These are phyloP conservation scores for Drosophila nasuta DNA, from an alignment of 1,140 invertebrate genomes.

Conservation along the genomic window DNA sequence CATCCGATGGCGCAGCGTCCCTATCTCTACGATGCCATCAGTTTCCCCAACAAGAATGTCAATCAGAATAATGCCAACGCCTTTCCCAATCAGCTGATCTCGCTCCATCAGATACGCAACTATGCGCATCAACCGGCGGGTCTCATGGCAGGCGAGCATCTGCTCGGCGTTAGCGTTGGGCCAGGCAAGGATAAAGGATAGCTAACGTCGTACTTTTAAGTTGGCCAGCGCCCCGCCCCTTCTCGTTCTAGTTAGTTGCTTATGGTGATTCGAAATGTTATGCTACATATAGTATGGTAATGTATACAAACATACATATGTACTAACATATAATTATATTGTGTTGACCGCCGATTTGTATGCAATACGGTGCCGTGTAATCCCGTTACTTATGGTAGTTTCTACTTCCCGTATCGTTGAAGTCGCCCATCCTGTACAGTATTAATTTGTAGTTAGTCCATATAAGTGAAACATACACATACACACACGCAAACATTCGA, in stretches of 20 bases:
- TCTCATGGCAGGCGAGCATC: conserved; percentile 83
- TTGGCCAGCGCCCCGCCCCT: conserved; percentile 25
- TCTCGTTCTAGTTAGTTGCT: conserved; percentile 19
- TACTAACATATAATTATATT: conserved; percentile 23
- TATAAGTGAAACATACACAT: conserved; percentile 23
- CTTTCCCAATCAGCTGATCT: conserved; percentile 97
- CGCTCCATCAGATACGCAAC: conserved; percentile 97
- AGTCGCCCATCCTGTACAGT: conserved; percentile 75
- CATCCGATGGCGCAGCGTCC: conserved; percentile 90
- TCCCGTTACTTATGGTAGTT: conserved; percentile 23
- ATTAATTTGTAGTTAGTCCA: conserved; percentile 79
- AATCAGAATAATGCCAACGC: conserved; percentile 88
- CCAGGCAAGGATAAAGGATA: conserved; percentile 84
- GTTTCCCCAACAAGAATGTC: conserved; percentile 88
- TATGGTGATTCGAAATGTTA: conserved; percentile 12
- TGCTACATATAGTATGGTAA: conserved; percentile 9
- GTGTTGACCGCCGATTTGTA: conserved; percentile 42
- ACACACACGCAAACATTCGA: conserved; percentile 24
- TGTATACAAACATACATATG: too few relatives aligned
- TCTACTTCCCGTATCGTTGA: conserved; percentile 16
- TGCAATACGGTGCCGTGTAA: conserved; percentile 38
- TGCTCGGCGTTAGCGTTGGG: conserved; percentile 83
- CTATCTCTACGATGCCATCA: conserved; percentile 97
- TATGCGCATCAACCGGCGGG: conserved; percentile 95
- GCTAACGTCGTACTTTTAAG: conserved; percentile 83